phyloP scores from a whole-genome alignment of 1,140 invertebrate genomes.

The Harpegnathos saltator region DNA sequence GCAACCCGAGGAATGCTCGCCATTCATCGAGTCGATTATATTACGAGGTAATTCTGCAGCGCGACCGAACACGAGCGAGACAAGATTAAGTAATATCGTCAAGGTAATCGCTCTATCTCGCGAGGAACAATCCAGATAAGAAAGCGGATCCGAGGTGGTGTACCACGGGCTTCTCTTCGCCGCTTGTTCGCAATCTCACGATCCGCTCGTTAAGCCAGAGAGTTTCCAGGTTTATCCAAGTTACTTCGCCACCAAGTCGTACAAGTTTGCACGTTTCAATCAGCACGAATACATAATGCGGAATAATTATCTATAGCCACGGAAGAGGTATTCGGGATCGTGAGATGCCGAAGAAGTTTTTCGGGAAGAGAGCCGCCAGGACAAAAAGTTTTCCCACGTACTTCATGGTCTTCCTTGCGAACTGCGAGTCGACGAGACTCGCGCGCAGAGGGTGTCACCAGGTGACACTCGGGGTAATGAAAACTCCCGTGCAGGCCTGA shows the following conservation, averaged over 20 bases:
- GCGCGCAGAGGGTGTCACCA: conserved; percentile 40
- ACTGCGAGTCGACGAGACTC: conserved; percentile 17
- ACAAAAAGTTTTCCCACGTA: conserved; percentile 72
- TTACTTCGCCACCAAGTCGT: too few relatives aligned
- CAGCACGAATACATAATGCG: too few relatives aligned
- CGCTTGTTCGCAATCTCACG: too few relatives aligned
- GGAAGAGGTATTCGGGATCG: background rate
- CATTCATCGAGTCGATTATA: conserved; percentile 17
- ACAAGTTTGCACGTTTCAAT: too few relatives aligned
- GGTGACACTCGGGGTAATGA: conserved; percentile 56
- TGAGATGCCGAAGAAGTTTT: background rate
- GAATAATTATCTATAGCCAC: too few relatives aligned
- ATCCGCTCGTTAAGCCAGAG: too few relatives aligned
- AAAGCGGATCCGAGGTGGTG: too few relatives aligned
- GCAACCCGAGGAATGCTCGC: conserved; percentile 5
- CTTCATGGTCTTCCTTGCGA: conserved; percentile 64
- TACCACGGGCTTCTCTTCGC: too few relatives aligned
- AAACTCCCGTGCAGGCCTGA: conserved; percentile 23
- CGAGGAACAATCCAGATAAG: too few relatives aligned
- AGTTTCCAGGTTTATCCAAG: too few relatives aligned
- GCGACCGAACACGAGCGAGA: background rate
- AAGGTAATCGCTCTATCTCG: background rate
- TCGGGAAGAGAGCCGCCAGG: background rate
- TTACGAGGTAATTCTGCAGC: conserved; percentile 25
- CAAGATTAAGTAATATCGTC: background rate